Percentiles rank a stretch among this genome's conserved stretches.
Evolutionary conservation across 2,797 vertebrate genomes (phyloP).

Genomic region (Pantherophis alleghaniensis): DNA sequence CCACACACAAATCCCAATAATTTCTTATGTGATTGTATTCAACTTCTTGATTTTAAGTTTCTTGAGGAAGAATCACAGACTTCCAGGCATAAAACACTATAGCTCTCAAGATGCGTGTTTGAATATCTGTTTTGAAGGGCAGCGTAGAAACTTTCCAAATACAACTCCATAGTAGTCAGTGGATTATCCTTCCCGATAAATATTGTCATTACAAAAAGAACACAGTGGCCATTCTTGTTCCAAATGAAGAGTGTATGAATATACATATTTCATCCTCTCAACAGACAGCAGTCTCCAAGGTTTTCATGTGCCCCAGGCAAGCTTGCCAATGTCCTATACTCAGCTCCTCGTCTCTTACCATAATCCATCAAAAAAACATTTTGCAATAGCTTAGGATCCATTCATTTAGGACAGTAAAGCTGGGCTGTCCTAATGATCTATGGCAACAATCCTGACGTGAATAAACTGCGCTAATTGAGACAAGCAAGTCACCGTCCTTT

Average conservation of each 20-base stretch:
- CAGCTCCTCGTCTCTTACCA: slow-evolving; percentile 39
- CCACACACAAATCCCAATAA: not conserved
- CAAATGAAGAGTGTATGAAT: not conserved
- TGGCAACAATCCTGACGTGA: not conserved
- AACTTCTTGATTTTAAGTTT: not conserved
- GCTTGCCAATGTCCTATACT: slow-evolving; percentile 36
- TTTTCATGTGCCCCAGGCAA: slow-evolving; percentile 37
- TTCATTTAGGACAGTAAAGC: slow-evolving; percentile 33
- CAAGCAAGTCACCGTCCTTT: not conserved
- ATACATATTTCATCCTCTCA: not conserved
- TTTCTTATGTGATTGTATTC: not conserved
- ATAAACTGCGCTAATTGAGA: not conserved
- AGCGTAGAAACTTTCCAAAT: not conserved
- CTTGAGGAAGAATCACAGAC: not conserved
- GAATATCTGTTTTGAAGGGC: not conserved
- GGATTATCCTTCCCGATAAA: not conserved
- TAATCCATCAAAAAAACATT: slow-evolving; percentile 56
- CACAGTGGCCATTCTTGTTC: not conserved
- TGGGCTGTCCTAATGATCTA: slow-evolving; percentile 21
- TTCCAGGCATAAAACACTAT: not conserved
- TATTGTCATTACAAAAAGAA: not conserved
- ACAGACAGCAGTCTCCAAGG: slow-evolving; percentile 10
- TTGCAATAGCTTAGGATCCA: slow-evolving; percentile 20
- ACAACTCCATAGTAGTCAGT: not conserved
- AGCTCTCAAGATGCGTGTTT: not conserved